Conservation (phyloP, 2,113 vertebrate species). For the Phocoena sinus region DNA sequence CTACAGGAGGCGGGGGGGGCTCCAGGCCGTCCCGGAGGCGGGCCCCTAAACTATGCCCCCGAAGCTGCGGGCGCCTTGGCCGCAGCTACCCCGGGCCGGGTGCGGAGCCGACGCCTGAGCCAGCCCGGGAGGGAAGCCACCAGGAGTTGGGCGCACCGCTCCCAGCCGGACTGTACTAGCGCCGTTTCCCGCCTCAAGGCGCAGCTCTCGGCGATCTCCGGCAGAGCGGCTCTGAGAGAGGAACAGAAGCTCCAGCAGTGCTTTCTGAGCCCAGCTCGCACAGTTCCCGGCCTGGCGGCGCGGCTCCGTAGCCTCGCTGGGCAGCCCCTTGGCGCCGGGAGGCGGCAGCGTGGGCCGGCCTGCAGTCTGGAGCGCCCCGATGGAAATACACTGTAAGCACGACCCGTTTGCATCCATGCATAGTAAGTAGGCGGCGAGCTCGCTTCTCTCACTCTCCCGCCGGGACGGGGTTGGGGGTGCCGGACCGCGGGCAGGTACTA, state of each 20-base stretch:
- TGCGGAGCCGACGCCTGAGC: conserved; percentile 43
- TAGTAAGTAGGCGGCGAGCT: conserved; percentile 91
- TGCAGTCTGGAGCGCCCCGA: conserved; percentile 80
- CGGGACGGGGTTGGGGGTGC: conserved; percentile 57
- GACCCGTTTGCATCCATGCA: conserved; percentile 99
- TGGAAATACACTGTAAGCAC: conserved; percentile 99
- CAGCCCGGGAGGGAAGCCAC: conserved; percentile 5
- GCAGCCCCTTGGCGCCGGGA: conserved; percentile 69
- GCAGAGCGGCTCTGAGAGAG: conserved; percentile 24
- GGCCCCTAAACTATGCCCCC: conserved; percentile 48
- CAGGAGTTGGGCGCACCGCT: conserved; percentile 31
- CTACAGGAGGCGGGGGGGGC: not conserved
- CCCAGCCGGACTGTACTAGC: not conserved
- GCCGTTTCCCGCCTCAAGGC: conserved; percentile 51
- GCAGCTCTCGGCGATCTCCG: not conserved
- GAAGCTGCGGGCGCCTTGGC: conserved; percentile 26
- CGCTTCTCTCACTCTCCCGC: conserved; percentile 73
- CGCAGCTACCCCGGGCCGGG: not conserved
- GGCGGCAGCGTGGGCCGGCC: conserved; percentile 63
- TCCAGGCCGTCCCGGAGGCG: not conserved
- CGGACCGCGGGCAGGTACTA: conserved; percentile 21
- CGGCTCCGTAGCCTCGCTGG: conserved; percentile 34
- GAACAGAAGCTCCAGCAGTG: conserved; percentile 26
- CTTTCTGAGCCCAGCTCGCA: conserved; percentile 26
- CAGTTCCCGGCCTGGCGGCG: conserved; percentile 46